Percentiles rank a stretch among this genome's conserved stretches.
These are phyloP conservation scores for Morpho deidamia DNA, from an alignment of 2,888 invertebrate genomes.

Conservation along the genomic window DNA sequence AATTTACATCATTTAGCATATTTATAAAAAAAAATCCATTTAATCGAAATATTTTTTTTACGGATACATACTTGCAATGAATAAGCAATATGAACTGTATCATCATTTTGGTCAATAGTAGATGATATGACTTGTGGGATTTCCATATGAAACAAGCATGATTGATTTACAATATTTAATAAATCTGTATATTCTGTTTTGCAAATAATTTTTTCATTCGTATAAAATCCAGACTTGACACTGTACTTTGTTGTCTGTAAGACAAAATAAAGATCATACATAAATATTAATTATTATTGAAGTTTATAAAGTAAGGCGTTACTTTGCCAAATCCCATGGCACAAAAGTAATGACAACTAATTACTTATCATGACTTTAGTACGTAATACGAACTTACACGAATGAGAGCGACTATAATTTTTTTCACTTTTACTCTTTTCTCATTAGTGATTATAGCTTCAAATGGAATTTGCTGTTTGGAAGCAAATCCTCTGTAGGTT, in stretches of 20 bases:
- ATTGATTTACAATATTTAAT: conserved; percentile 39
- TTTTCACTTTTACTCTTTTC: conserved; percentile 44
- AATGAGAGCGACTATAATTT: conserved; percentile 43
- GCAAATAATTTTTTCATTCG: conserved; percentile 45
- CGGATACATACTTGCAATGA: conserved; percentile 43
- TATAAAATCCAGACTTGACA: conserved; percentile 47
- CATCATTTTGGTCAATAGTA: conserved; percentile 42
- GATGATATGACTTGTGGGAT: conserved; percentile 54
- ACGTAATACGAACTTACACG: conserved; percentile 39
- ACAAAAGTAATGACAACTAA: neutral
- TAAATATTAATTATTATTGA: neutral
- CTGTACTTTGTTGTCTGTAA: conserved; percentile 52
- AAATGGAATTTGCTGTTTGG: conserved; percentile 50
- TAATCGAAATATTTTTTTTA: neutral
- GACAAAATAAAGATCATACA: conserved; percentile 25
- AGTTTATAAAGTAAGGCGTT: no score
- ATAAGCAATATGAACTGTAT: conserved; percentile 57
- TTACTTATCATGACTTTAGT: neutral
- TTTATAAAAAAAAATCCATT: no score
- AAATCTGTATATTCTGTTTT: conserved; percentile 40
- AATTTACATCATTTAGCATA: neutral
- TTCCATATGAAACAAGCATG: conserved; percentile 45
- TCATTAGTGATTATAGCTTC: conserved; percentile 51
- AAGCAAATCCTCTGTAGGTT: conserved; percentile 52
- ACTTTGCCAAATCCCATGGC: no score